Conservation (phyloP, 30 jellyfish, hydroid and myxozoan species). For the Aurelia sp. region DNA sequence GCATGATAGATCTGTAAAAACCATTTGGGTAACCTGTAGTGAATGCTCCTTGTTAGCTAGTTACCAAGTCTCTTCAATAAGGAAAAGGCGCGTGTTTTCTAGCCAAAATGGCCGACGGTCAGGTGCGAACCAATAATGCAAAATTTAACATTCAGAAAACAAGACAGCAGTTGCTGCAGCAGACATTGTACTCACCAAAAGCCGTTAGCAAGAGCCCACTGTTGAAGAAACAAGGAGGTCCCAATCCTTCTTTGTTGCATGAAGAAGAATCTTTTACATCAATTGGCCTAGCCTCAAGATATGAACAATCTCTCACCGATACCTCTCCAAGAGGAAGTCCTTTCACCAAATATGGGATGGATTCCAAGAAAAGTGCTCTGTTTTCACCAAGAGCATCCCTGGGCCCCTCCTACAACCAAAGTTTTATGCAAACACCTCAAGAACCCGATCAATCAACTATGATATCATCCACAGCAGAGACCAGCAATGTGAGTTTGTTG, state of each 20-base stretch:
- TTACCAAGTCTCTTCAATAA: neutral
- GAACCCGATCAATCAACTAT: no score
- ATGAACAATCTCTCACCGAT: neutral
- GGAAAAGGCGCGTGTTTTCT: slow-evolving; percentile 11
- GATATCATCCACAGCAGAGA: slow-evolving; percentile 18
- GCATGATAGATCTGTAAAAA: no score
- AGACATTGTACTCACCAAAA: slow-evolving; percentile 20
- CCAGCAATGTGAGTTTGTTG: slow-evolving; percentile 27
- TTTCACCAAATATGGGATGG: no score
- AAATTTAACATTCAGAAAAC: slow-evolving; percentile 37
- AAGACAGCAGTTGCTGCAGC: slow-evolving; percentile 37
- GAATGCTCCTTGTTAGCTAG: neutral
- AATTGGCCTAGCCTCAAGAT: neutral
- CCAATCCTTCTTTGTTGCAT: neutral
- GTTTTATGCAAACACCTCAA: no score
- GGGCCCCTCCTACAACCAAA: no score
- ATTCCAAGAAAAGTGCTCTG: no score
- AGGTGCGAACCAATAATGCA: no score
- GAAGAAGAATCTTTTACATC: neutral
- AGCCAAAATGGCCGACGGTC: slow-evolving; percentile 20
- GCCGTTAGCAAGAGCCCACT: slow-evolving; percentile 14
- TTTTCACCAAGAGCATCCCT: no score
- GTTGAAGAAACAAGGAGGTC: neutral
- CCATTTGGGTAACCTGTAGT: no score
- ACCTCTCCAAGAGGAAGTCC: neutral